Evolutionary conservation across 2,888 invertebrate species (phyloP).

Genomic region (Pyralis farinalis): DNA sequence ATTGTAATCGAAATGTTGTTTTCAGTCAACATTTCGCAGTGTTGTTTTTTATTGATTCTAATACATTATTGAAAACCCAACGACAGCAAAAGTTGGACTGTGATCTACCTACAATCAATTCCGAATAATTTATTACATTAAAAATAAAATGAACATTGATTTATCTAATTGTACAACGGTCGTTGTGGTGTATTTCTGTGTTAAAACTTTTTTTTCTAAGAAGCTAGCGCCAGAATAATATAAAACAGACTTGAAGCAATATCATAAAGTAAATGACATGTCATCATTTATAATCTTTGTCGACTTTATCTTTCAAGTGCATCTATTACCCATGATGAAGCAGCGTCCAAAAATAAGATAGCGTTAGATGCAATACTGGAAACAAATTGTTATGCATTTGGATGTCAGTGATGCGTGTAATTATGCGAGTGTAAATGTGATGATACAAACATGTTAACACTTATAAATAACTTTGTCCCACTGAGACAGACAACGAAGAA

Average conservation of each 20-base stretch:
- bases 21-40: no score
- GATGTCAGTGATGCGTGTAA: constrained; percentile 5
- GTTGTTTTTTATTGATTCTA: no score
- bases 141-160: no score
- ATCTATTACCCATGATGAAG: constrained; percentile 78
- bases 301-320: constrained; percentile 82
- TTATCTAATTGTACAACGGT: no score
- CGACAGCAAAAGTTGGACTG: no score
- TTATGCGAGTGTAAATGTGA: not conserved
- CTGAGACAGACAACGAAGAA: no score
- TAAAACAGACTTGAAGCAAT: constrained; percentile 27
- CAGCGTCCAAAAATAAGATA: constrained; percentile 73
- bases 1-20: no score
- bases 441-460: no score
- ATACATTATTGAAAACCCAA: no score
- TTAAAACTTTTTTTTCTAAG: constrained; percentile 31
- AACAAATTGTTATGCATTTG: not conserved
- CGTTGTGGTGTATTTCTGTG: not conserved
- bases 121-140: no score
- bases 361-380: constrained; percentile 24
- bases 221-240: constrained; percentile 48
- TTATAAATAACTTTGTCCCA: no score
- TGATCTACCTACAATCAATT: no score
- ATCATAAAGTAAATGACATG: constrained; percentile 31
- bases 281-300: constrained; percentile 83